Evolutionary conservation across 2,113 vertebrate genomes (phyloP).

Genomic region (Mus pahari): DNA sequence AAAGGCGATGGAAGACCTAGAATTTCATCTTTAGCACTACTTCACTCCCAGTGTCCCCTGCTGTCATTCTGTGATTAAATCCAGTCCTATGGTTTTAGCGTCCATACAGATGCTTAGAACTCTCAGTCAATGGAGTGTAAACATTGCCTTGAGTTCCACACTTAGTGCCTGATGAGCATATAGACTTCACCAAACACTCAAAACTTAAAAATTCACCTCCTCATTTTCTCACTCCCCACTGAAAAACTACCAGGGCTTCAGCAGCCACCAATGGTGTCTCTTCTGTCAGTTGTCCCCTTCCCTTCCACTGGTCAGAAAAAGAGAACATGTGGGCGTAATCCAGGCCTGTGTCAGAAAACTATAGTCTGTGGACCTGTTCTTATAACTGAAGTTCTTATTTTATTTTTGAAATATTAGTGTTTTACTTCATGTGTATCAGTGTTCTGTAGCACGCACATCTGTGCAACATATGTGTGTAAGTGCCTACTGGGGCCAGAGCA

Average conservation of each 20-base stretch:
- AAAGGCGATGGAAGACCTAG: neutral
- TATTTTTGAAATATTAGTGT: neutral
- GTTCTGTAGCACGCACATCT: neutral
- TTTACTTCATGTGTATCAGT: neutral
- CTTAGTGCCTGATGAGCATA: neutral
- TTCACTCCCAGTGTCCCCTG: neutral
- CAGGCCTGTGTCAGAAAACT: neutral
- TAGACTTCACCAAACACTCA: constrained; percentile 4
- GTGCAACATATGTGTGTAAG: neutral
- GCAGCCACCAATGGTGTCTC: neutral
- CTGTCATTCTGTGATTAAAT: neutral
- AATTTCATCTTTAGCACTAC: neutral
- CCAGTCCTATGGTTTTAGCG: neutral
- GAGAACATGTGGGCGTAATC: neutral
- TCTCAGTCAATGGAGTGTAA: neutral
- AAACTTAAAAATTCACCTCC: neutral
- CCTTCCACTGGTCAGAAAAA: neutral
- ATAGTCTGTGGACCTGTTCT: neutral
- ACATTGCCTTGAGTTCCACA: neutral
- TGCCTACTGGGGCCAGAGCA: neutral
- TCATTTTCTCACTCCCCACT: neutral
- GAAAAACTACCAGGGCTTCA: neutral
- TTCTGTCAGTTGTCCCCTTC: neutral
- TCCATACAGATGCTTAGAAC: neutral
- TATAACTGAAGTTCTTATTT: neutral